Conservation (phyloP, 1,140 invertebrate species). For the Ceratina japonica region DNA sequence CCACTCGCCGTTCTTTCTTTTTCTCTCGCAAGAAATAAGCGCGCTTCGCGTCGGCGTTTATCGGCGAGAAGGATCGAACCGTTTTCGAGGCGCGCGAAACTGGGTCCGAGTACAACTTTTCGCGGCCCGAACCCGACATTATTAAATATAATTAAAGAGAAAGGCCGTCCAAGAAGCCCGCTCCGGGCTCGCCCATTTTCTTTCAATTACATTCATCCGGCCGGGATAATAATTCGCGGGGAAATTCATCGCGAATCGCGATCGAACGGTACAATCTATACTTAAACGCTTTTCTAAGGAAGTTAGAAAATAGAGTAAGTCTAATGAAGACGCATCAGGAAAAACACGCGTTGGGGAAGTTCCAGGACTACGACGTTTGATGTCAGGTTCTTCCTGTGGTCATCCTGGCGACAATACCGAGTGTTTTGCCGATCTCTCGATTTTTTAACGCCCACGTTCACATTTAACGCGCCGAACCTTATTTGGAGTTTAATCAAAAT, state of each 20-base stretch:
- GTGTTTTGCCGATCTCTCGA: too few species aligned
- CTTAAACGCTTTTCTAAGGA: too few species aligned
- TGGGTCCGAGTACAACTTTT: not conserved
- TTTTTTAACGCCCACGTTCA: too few species aligned
- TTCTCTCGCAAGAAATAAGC: not conserved
- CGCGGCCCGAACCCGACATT: conserved; percentile 16
- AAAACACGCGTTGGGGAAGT: too few species aligned
- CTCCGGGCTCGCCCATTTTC: conserved; percentile 8
- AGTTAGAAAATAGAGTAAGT: too few species aligned
- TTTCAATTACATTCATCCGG: conserved; percentile 17
- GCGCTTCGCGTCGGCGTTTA: not conserved
- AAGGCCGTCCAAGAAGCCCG: conserved; percentile 16
- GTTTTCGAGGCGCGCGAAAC: not conserved
- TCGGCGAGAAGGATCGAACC: conserved; percentile 13
- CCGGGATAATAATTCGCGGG: not conserved
- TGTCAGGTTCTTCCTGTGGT: too few species aligned
- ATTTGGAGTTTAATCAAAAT: too few species aligned
- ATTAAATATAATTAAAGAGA: conserved; percentile 62
- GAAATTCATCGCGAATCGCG: not conserved
- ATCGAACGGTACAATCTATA: not conserved
- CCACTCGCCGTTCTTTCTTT: too few species aligned
- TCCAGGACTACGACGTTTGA: too few species aligned
- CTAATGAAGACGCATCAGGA: too few species aligned
- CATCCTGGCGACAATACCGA: too few species aligned
- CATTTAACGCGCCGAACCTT: too few species aligned